Evolutionary conservation across 2,113 vertebrate species (phyloP).

Genomic region (Microcebus ravelobensis): DNA sequence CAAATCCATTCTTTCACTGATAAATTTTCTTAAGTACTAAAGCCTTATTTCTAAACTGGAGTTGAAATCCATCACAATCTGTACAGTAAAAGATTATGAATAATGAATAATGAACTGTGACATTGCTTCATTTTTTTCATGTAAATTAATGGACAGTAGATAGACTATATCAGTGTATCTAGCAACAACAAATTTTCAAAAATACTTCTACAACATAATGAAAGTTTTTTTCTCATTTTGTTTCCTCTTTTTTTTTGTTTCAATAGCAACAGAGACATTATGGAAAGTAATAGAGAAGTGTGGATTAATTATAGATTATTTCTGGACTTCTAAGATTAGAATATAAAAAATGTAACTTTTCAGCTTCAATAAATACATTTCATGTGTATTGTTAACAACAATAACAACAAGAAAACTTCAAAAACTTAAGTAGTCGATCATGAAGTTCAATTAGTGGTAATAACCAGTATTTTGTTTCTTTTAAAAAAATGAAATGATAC

Average conservation of each 20-base stretch:
- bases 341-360: not conserved
- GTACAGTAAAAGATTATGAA: not conserved
- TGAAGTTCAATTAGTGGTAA: not conserved
- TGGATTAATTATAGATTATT: not conserved
- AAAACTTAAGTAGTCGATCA: not conserved
- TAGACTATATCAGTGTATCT: not conserved
- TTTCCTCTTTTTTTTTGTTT: not conserved
- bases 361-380: not conserved
- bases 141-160: not conserved
- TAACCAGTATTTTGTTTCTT: not conserved
- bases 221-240: not conserved
- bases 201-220: not conserved
- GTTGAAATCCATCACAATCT: slow-evolving; percentile 52
- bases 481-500: not conserved
- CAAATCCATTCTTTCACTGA: slow-evolving; percentile 58
- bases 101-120: not conserved
- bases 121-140: not conserved
- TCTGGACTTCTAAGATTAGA: not conserved
- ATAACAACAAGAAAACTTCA: not conserved
- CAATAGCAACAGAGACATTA: not conserved
- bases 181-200: not conserved
- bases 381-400: not conserved
- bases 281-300: not conserved
- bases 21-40: not conserved
- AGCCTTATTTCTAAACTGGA: slow-evolving; percentile 63